phyloP scores from a whole-genome alignment of 2,888 invertebrate species.

The Poecilobothrus nobilitatus region DNA sequence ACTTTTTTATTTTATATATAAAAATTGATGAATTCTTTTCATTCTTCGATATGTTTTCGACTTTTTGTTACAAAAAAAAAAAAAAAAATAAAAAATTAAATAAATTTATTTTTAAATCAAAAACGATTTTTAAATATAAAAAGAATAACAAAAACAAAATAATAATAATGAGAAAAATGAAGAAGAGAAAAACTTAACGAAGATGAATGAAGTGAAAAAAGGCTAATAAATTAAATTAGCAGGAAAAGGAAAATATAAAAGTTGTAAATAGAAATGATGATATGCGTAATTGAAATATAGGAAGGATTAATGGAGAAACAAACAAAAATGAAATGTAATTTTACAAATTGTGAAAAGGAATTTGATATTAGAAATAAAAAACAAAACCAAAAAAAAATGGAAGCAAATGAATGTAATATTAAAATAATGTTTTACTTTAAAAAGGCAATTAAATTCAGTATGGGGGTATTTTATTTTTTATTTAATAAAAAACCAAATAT shows the following conservation, averaged over 20 bases:
- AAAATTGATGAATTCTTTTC: not conserved
- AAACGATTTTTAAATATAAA: not conserved
- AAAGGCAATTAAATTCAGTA: not conserved
- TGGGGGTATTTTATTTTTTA: too few species aligned
- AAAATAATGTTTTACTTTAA: not conserved
- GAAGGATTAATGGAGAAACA: not conserved
- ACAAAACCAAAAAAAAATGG: not conserved
- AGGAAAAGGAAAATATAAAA: not conserved
- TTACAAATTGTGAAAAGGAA: not conserved
- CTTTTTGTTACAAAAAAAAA: too few species aligned
- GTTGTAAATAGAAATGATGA: not conserved
- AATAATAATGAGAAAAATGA: not conserved
- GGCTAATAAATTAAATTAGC: conserved; percentile 1
- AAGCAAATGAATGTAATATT: not conserved
- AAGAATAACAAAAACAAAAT: not conserved
- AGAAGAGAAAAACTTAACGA: not conserved
- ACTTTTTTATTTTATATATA: too few species aligned
- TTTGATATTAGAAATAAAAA: not conserved
- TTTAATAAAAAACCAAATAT: too few species aligned
- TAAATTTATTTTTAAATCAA: not conserved
- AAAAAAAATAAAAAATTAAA: not conserved
- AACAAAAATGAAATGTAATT: not conserved
- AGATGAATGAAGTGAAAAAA: conserved; percentile 6
- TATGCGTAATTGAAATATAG: not conserved
- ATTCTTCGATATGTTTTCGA: not conserved